Conservation (phyloP, 2,797 vertebrate species). For the Alexandromys oeconomus region DNA sequence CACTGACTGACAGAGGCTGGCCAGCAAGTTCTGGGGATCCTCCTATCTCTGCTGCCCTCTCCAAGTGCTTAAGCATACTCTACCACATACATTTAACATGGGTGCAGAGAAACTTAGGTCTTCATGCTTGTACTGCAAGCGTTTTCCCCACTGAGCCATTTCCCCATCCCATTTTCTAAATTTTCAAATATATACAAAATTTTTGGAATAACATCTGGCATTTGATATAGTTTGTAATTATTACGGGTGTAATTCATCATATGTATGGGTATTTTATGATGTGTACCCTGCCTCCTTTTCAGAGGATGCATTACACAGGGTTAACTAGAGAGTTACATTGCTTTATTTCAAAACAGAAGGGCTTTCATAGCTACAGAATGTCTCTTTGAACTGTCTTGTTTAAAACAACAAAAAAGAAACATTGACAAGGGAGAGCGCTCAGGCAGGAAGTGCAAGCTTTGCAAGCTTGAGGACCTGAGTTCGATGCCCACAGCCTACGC, state of each 20-base stretch:
- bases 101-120: too few species aligned
- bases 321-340: neutral
- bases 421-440: neutral
- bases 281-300: neutral
- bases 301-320: neutral
- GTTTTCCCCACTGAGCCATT: neutral
- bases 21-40: neutral
- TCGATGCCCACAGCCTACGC: too few species aligned
- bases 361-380: neutral
- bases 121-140: neutral
- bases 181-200: constrained; percentile 3
- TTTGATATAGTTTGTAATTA: neutral
- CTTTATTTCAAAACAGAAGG: constrained; percentile 1
- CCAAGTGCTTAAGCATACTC: too few species aligned
- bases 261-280: neutral
- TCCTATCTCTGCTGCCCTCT: neutral
- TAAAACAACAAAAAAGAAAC: neutral
- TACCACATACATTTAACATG: neutral
- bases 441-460: neutral
- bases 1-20: neutral
- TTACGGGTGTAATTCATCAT: neutral
- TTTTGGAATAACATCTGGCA: neutral
- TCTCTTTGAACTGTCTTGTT: neutral
- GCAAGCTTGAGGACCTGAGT: neutral
- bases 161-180: neutral